A percentile compares a stretch with the other conserved stretches of the same genome.
These are phyloP conservation scores for Conopomorpha cramerella DNA, from an alignment of 1,140 invertebrate genomes.

Conservation along the genomic window DNA sequence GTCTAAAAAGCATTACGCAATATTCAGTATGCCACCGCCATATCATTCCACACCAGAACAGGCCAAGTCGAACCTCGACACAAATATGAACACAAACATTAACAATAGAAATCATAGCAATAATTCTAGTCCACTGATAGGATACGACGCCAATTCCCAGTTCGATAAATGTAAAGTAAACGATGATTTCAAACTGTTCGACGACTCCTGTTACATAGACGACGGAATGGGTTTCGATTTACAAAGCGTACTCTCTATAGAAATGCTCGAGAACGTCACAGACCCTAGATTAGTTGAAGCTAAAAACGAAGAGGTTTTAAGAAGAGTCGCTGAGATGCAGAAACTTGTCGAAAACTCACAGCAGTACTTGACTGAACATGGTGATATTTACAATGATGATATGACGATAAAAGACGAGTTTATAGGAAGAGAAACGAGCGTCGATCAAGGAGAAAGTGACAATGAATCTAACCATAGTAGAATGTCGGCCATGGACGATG, in stretches of 20 bases:
- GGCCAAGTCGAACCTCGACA: slow-evolving; percentile 59
- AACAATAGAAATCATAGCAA: slow-evolving; percentile 59
- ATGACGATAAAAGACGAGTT: slow-evolving; percentile 42
- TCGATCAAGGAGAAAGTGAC: slow-evolving; percentile 68
- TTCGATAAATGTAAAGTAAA: slow-evolving; percentile 55
- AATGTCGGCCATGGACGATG: slow-evolving; percentile 66
- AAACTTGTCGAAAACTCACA: slow-evolving; percentile 77
- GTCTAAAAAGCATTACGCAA: slow-evolving; percentile 57
- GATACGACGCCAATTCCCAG: slow-evolving; percentile 44
- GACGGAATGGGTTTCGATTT: slow-evolving; percentile 68
- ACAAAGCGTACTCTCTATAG: slow-evolving; percentile 74
- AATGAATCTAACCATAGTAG: slow-evolving; percentile 67
- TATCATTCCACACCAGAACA: slow-evolving; percentile 62
- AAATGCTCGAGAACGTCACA: slow-evolving; percentile 69
- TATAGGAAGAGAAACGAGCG: slow-evolving; percentile 58
- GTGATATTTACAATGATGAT: slow-evolving; percentile 45
- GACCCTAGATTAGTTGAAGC: slow-evolving; percentile 64
- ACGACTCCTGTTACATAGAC: slow-evolving; percentile 48
- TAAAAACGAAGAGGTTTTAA: slow-evolving; percentile 71
- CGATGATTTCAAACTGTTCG: slow-evolving; percentile 47
- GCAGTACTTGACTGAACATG: slow-evolving; percentile 74
- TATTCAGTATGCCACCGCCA: slow-evolving; percentile 63
- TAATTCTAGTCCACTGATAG: slow-evolving; percentile 42
- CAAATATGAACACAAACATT: slow-evolving; percentile 70
- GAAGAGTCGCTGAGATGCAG: slow-evolving; percentile 77